Evolutionary conservation across 2,797 vertebrate genomes (phyloP).

Genomic region (Fundulus diaphanus): DNA sequence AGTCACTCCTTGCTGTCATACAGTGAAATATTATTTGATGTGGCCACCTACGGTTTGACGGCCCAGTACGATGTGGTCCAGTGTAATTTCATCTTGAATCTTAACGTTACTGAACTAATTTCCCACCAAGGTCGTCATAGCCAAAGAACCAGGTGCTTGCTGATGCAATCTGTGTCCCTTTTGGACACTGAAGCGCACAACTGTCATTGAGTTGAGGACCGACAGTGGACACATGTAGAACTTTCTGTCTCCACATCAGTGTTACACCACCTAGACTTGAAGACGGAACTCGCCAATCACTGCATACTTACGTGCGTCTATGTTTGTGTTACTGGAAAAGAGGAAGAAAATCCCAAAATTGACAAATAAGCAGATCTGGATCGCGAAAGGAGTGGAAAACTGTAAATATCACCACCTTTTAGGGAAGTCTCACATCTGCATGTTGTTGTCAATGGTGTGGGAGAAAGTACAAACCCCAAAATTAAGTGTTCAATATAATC

Average conservation of each 20-base stretch:
- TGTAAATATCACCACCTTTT: constrained; percentile 75
- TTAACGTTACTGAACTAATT: constrained; percentile 18
- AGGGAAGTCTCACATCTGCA: constrained; percentile 55
- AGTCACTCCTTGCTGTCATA: constrained; percentile 1
- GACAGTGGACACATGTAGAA: constrained; percentile 37
- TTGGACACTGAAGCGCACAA: constrained; percentile 52
- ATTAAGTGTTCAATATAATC: constrained; percentile 53
- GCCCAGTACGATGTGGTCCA: background rate
- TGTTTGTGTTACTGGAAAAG: constrained; percentile 80
- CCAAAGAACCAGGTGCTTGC: constrained; percentile 40
- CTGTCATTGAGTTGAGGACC: constrained; percentile 29
- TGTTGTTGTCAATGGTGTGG: constrained; percentile 60
- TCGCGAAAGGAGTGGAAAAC: constrained; percentile 49
- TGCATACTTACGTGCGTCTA: constrained; percentile 56
- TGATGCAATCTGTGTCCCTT: constrained; percentile 35
- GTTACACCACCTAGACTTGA: constrained; percentile 74
- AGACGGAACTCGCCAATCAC: constrained; percentile 60
- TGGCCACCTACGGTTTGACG: constrained; percentile 6
- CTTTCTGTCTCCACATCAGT: constrained; percentile 54
- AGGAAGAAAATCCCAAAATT: constrained; percentile 22
- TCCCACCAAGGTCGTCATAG: constrained; percentile 12
- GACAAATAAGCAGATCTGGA: constrained; percentile 57
- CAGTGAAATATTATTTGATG: constrained; percentile 20
- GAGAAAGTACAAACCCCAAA: constrained; percentile 58
- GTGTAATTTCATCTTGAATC: constrained; percentile 10